Conservation (phyloP, 2,888 invertebrate genomes). For the Tanytarsus gracilentus region DNA sequence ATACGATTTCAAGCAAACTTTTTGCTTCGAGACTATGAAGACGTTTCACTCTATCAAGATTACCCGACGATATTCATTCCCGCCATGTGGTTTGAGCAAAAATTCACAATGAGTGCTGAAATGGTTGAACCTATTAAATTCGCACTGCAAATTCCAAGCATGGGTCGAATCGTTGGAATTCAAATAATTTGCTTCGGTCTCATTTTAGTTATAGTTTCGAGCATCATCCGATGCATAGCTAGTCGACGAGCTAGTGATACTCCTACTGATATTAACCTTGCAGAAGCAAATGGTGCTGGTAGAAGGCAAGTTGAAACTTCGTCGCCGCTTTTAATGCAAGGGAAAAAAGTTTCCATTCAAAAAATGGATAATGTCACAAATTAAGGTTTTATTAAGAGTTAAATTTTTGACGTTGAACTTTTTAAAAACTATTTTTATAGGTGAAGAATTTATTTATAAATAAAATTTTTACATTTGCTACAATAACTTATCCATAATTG, state of each 20-base stretch:
- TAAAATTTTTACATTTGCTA: not conserved
- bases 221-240: not conserved
- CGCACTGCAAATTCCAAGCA: constrained; percentile 43
- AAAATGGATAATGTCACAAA: not conserved
- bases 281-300: not conserved
- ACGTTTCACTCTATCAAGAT: constrained; percentile 48
- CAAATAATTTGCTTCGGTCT: constrained; percentile 38
- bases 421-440: not conserved
- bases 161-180: constrained; percentile 42
- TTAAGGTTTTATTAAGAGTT: too few species aligned
- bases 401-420: too few species aligned
- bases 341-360: not conserved
- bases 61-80: constrained; percentile 58
- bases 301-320: not conserved
- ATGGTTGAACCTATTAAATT: constrained; percentile 45
- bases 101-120: constrained; percentile 46
- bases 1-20: constrained; percentile 65
- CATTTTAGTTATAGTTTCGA: constrained; percentile 25
- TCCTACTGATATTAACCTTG: not conserved
- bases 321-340: not conserved
- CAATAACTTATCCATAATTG: too few species aligned
- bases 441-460: not conserved
- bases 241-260: not conserved
- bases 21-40: constrained; percentile 49
- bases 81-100: constrained; percentile 61